Percentiles rank a stretch among this genome's conserved stretches.
Evolutionary conservation across 2,113 vertebrate genomes (phyloP).

Genomic region (Labrus mixtus): DNA sequence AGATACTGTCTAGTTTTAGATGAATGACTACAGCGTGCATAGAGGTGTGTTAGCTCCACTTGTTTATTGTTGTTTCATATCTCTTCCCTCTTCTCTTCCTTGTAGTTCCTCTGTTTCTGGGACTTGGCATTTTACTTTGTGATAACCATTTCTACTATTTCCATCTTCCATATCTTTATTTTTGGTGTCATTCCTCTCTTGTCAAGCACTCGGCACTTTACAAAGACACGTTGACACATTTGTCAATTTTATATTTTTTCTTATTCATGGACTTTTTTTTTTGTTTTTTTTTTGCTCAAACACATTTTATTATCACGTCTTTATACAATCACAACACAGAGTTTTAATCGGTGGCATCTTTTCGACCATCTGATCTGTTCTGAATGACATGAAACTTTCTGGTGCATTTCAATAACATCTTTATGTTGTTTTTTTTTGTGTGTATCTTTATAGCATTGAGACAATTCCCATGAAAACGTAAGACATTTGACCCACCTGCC

Average conservation of each 20-base stretch:
- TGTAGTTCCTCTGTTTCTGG: constrained; percentile 94
- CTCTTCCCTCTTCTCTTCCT: constrained; percentile 71
- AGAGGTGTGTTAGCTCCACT: background rate
- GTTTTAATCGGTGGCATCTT: constrained; percentile 45
- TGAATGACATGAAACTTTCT: constrained; percentile 43
- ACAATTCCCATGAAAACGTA: constrained; percentile 92
- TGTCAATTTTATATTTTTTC: constrained; percentile 35
- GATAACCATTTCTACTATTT: constrained; percentile 94
- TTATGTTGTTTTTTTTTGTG: constrained; percentile 76
- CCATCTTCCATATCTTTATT: constrained; percentile 71
- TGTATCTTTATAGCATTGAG: constrained; percentile 90
- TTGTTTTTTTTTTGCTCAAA: background rate
- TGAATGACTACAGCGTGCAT: too few species aligned
- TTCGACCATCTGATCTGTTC: constrained; percentile 30
- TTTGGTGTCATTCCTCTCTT: constrained; percentile 59
- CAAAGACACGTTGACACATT: constrained; percentile 53
- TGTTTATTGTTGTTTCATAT: constrained; percentile 39
- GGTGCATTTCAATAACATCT: constrained; percentile 70
- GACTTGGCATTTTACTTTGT: constrained; percentile 99
- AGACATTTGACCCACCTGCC: constrained; percentile 80
- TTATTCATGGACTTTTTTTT: constrained; percentile 28
- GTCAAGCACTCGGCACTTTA: constrained; percentile 86
- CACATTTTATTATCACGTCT: constrained; percentile 13
- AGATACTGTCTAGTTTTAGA: too few species aligned
- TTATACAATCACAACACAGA: constrained; percentile 29